Evolutionary conservation across 2,888 invertebrate species (phyloP).

Genomic region (Lysandra coridon): DNA sequence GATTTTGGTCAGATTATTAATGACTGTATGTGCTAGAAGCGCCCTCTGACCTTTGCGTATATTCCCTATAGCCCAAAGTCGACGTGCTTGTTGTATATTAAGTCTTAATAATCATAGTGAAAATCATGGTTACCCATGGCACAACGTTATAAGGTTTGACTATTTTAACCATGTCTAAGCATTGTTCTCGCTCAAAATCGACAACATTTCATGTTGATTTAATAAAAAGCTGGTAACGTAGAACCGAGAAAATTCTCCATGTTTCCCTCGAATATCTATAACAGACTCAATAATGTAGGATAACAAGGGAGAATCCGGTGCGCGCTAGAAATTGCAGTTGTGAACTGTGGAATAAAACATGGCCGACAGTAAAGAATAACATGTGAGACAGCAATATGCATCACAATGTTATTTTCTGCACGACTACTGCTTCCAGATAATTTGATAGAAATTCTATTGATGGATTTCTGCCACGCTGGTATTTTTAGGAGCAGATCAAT

Average conservation of each 20-base stretch:
- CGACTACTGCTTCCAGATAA: background rate
- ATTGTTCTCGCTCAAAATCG: background rate
- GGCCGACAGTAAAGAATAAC: background rate
- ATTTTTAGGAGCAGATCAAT: background rate
- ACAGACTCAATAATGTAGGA: conserved; percentile 17
- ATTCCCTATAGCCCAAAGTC: too few relatives aligned
- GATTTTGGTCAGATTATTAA: too few relatives aligned
- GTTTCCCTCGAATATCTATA: conserved; percentile 2
- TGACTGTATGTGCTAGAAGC: too few relatives aligned
- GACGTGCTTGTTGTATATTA: too few relatives aligned
- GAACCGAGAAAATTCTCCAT: background rate
- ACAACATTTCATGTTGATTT: background rate
- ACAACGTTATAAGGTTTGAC: background rate
- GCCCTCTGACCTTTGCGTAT: too few relatives aligned
- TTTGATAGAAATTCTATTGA: background rate
- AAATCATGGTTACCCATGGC: background rate
- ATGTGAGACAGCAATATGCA: background rate
- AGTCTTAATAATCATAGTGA: too few relatives aligned
- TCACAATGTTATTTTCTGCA: conserved; percentile 5
- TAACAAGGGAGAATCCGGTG: conserved; percentile 1
- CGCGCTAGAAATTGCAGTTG: conserved; percentile 14
- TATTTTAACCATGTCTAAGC: background rate
- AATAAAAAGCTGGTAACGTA: background rate
- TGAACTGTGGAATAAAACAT: conserved; percentile 13
- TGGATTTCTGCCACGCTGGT: background rate